Evolutionary conservation across 1,140 invertebrate species (phyloP), one percentile per base, ranked within the genome.

Genomic region (Chrysopa pallens): DNA sequence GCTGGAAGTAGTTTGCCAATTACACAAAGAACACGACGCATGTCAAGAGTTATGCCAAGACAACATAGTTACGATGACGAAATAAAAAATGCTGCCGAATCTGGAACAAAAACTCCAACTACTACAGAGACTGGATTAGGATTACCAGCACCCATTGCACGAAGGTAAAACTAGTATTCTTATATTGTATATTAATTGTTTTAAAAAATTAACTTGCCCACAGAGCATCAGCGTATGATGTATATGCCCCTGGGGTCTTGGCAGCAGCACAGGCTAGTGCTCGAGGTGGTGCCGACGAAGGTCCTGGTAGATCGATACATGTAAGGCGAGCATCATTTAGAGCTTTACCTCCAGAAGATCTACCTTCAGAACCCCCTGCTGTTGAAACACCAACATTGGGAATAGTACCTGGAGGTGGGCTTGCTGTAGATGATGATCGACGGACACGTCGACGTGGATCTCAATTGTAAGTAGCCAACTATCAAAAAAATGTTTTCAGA

Each of bases 21-120:
- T 13, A 50, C 61, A 7, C 57, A 61, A 49, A 60, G 63, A 45
- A 64, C 66, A 3, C 60, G 77, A 8, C 66, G 79, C 36, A 79
- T 78, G 47, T 84, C 81, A 0, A 64, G 78, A 42, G 57, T 65
- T 36, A 69, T 80, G 8, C 73, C 76, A 5, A 68, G 80, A 9
- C 82, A 85, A 57, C 78, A 81, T 49, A 84, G 80, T 49, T 84
- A 82, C 51, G 82, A 85, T 51, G 82, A 85, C 42, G 83, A 87
- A 46, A 67, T 76, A 9, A 68, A 73, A 63, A 44, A 59, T 47
- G 42, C 49, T 50, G 29, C 29, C 11, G 29, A 31, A 31, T 6
- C 6, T 11, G 33, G 53, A 47, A 31, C 61, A 35, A 47, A 51
- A 8, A 59, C 58, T 11, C 42, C 51, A 42, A 53, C 54, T 43